Base-by-base conservation (phyloP, 1,140 invertebrate species). In the Calycopis cecrops region DNA sequence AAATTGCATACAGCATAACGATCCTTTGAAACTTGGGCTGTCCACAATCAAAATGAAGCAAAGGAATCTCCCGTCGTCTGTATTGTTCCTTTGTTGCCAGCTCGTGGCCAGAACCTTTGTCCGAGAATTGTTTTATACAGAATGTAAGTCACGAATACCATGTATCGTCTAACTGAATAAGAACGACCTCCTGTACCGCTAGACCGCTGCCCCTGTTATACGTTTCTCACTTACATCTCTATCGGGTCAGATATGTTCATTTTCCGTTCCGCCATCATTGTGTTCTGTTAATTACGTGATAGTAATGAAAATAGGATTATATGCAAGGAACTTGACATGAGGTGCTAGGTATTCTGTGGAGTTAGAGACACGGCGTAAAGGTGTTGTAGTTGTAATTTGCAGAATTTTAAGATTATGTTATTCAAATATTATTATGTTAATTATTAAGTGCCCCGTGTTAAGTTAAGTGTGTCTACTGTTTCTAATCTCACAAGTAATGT, bases 71-170 rank as follows among this genome's bases (percentile, higher is more conserved):
- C 69, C 65, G 70, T 69, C 69, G 65, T 65, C 69, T 63, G 73
- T 70, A 85, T 86, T 83, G 83, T 84, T 84, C 83, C 79, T 82
- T 86, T 86, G 83, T 85, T 77, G 69, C 65, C 61, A 58, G 73
- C 69, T 74, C 73, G 77, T 83, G 80, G 73, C 73, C 75, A 74
- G 73, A 73, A 76, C 77, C 73, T 84, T 84, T 86, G 83, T 86
- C 78, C 75, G 73, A 80, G 83, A 80, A 84, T 86, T 85, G 83
- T 86, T 85, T 86, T 84, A 79, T 83, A 83, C 75, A 67, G 79
- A 81, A 84, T 84, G 80, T 86, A 86, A 86, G 83, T 84, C 83
- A 86, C 83, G 83, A 86, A 84, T 81, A 71, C 68, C 72, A 64
- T 86, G 80, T 86, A 82, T 71, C 57, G 70, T 75, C 74, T 78